Percentiles rank a stretch among this genome's conserved stretches.
phyloP scores from a whole-genome alignment of 2,797 vertebrate species.

The Hirundo rustica region DNA sequence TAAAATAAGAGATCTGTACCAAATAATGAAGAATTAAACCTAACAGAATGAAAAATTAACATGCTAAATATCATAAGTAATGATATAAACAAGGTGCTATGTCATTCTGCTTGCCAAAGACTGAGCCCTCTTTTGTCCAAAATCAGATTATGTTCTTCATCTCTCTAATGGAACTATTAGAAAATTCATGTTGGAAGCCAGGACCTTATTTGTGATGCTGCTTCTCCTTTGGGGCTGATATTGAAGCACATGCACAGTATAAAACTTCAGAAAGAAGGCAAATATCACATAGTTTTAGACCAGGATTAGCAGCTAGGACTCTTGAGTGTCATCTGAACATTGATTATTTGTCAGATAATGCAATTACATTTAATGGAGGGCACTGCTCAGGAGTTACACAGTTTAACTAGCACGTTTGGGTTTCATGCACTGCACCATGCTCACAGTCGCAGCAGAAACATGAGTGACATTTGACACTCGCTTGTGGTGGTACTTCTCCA shows the following conservation, averaged over 20 bases:
- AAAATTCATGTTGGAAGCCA: constrained; percentile 28
- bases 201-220: constrained; percentile 36
- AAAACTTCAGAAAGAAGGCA: constrained; percentile 67
- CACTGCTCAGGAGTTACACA: constrained; percentile 62
- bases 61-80: neutral
- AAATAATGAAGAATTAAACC: constrained; percentile 19
- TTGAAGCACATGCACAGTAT: constrained; percentile 5
- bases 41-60: constrained; percentile 24
- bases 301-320: constrained; percentile 67
- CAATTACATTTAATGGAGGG: constrained; percentile 73
- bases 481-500: constrained; percentile 3
- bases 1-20: constrained; percentile 47
- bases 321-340: constrained; percentile 74
- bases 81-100: constrained; percentile 1
- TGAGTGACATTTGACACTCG: constrained; percentile 30
- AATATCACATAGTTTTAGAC: constrained; percentile 57
- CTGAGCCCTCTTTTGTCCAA: neutral
- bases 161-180: constrained; percentile 40
- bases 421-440: constrained; percentile 55
- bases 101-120: neutral
- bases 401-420: constrained; percentile 51
- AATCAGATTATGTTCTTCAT: constrained; percentile 25
- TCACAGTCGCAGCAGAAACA: neutral
- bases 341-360: constrained; percentile 80
- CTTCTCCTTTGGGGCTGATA: constrained; percentile 38